Conservation (phyloP, 2,797 vertebrate genomes). For the Anguilla marmorata region DNA sequence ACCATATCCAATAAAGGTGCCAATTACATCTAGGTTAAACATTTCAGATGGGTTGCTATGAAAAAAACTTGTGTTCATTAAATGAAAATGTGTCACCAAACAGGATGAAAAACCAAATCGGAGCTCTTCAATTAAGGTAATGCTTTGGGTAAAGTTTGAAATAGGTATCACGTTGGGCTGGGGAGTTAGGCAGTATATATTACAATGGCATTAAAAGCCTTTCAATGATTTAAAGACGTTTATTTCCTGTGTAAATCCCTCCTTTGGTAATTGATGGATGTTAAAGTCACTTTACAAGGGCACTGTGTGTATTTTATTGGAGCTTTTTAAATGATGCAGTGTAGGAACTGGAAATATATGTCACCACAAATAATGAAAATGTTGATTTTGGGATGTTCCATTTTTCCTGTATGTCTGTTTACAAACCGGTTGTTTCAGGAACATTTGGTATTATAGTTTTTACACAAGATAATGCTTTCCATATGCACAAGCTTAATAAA, state of each 20-base stretch:
- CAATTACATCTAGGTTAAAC: constrained; percentile 34
- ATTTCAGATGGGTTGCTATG: constrained; percentile 22
- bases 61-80: constrained; percentile 46
- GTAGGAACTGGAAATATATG: constrained; percentile 35
- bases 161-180: constrained; percentile 46
- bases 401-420: constrained; percentile 40
- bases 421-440: constrained; percentile 30
- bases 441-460: not conserved
- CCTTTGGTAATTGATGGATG: constrained; percentile 49
- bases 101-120: constrained; percentile 42
- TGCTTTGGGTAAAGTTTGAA: constrained; percentile 51
- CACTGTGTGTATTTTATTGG: constrained; percentile 35
- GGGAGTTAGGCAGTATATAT: constrained; percentile 48
- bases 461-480: not conserved
- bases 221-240: constrained; percentile 46
- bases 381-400: constrained; percentile 38
- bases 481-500: not conserved
- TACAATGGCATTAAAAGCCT: constrained; percentile 44
- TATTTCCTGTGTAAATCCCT: constrained; percentile 48
- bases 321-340: constrained; percentile 1
- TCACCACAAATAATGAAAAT: constrained; percentile 12
- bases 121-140: constrained; percentile 55
- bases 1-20: constrained; percentile 26
- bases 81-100: constrained; percentile 43
- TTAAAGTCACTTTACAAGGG: constrained; percentile 42